Conservation (phyloP, 2,113 vertebrate species). For the Ophthalmotilapia sp. region DNA sequence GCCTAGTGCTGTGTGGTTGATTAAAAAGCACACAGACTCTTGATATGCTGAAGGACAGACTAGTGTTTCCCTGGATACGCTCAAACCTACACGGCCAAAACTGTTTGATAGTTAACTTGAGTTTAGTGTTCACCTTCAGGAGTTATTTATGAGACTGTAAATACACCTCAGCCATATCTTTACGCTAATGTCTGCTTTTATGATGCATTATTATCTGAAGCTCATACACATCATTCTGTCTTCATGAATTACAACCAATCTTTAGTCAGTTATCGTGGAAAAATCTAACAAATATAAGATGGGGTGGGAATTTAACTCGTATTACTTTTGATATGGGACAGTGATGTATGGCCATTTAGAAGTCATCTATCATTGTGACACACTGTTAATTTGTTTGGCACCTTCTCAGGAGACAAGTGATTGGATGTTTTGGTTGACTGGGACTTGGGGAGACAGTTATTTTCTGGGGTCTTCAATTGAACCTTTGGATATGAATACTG, state of each 20-base stretch:
- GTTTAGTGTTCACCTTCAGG: neutral
- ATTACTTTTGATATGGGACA: neutral
- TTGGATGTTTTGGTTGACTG: neutral
- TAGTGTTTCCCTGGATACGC: neutral
- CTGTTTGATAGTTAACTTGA: neutral
- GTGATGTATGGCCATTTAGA: neutral
- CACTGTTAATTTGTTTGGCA: neutral
- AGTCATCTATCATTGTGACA: neutral
- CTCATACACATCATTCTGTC: neutral
- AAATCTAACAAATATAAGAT: neutral
- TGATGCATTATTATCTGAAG: neutral
- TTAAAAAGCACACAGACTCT: neutral
- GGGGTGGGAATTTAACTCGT: neutral
- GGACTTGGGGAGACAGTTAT: neutral
- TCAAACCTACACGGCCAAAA: neutral
- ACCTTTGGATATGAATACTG: neutral
- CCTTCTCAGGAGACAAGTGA: neutral
- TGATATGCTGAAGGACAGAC: neutral
- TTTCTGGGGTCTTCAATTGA: neutral
- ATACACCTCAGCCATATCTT: neutral
- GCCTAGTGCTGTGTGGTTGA: neutral
- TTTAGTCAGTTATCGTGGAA: neutral
- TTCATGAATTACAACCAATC: neutral
- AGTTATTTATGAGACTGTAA: neutral
- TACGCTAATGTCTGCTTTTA: neutral